phyloP scores from a whole-genome alignment of 1,140 invertebrate genomes.

The Bombus pyrosoma region DNA sequence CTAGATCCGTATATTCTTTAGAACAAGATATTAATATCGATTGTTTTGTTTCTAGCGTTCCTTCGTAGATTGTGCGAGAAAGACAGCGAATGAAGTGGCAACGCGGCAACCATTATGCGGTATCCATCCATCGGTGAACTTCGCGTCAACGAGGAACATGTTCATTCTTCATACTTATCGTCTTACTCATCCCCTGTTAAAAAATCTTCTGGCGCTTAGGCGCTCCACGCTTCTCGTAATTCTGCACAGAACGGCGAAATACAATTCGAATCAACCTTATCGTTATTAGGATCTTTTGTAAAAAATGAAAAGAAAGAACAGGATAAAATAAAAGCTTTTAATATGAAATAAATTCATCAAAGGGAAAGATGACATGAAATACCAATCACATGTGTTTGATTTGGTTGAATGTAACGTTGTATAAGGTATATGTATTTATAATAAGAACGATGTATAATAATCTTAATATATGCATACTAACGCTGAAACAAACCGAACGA shows the following conservation, averaged over 20 bases:
- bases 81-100: conserved; percentile 57
- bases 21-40: not conserved
- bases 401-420: conserved; percentile 17
- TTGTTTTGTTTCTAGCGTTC: conserved; percentile 84
- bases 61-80: conserved; percentile 88
- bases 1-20: not conserved
- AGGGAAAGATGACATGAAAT: not conserved
- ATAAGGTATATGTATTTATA: conserved; percentile 12
- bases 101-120: conserved; percentile 50
- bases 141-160: conserved; percentile 61
- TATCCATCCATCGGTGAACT: conserved; percentile 33
- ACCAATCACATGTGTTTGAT: not conserved
- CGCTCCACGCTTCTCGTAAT: conserved; percentile 24
- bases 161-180: conserved; percentile 57
- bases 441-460: conserved; percentile 4
- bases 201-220: conserved; percentile 23
- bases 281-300: not conserved
- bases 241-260: not conserved
- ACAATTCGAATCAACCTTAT: conserved; percentile 8
- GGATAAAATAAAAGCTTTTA: not conserved
- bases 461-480: conserved; percentile 41
- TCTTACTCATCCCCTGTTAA: conserved; percentile 46
- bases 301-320: no score
- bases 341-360: not conserved
- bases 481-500: conserved; percentile 70